Evolutionary conservation across 2,888 invertebrate species (phyloP).

Genomic region (Cephonodes hylas): DNA sequence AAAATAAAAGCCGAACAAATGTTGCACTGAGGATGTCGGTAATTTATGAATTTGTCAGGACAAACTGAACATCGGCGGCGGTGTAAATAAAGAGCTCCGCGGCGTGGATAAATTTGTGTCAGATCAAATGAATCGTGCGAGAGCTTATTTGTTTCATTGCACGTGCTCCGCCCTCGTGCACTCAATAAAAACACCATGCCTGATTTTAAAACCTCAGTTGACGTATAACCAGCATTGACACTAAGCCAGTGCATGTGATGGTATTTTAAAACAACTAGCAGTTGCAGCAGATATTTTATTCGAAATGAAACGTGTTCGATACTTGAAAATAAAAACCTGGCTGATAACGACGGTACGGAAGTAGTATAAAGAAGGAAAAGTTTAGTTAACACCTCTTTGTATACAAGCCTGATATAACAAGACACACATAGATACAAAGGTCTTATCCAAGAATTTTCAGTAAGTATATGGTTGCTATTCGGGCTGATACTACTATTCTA

Average conservation of each 20-base stretch:
- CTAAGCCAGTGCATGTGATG: neutral
- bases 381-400: too few relatives aligned
- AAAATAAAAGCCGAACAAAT: constrained; percentile 70
- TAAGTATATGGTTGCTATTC: too few relatives aligned
- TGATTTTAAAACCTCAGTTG: constrained; percentile 18
- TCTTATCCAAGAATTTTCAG: too few relatives aligned
- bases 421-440: too few relatives aligned
- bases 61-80: constrained; percentile 72
- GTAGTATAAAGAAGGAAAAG: too few relatives aligned
- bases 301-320: too few relatives aligned
- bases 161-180: constrained; percentile 38
- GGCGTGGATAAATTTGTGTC: constrained; percentile 79
- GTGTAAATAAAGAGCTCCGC: constrained; percentile 74
- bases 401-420: too few relatives aligned
- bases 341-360: too few relatives aligned
- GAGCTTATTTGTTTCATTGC: constrained; percentile 71
- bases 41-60: constrained; percentile 81
- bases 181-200: constrained; percentile 42
- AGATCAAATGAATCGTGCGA: constrained; percentile 78
- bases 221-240: neutral
- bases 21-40: constrained; percentile 74
- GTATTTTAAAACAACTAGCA: too few relatives aligned
- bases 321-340: too few relatives aligned
- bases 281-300: too few relatives aligned
- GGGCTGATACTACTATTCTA: too few relatives aligned